Conservation (phyloP, 2,797 vertebrate genomes). For the Hylomyscus alleni region DNA sequence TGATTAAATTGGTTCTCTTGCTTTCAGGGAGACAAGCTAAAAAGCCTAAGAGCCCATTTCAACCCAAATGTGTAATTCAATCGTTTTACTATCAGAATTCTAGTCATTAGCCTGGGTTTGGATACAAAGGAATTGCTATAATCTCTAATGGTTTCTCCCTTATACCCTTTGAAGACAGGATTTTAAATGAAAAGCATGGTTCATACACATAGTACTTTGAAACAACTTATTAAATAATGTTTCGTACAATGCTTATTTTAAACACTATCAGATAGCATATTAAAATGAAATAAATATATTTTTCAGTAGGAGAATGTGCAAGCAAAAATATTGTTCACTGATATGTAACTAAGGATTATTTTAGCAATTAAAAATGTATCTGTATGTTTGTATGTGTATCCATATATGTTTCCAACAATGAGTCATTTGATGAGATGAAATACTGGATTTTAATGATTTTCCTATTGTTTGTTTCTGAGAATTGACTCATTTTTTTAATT, state of each 20-base stretch:
- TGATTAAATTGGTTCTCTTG: conserved; percentile 80
- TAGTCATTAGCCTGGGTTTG: conserved; percentile 66
- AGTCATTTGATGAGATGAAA: not conserved
- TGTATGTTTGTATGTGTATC: not conserved
- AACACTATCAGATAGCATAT: not conserved
- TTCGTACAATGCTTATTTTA: not conserved
- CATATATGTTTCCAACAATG: not conserved
- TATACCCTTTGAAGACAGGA: conserved; percentile 26
- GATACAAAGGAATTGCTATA: conserved; percentile 50
- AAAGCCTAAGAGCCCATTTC: conserved; percentile 71
- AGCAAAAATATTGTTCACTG: not conserved
- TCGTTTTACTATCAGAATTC: conserved; percentile 58
- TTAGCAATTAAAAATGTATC: not conserved
- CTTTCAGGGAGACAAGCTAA: conserved; percentile 64
- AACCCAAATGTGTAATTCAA: conserved; percentile 68
- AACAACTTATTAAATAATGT: not conserved
- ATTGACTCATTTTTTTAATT: not conserved
- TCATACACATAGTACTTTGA: not conserved
- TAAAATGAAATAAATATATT: conserved; percentile 29
- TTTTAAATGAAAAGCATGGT: conserved; percentile 36
- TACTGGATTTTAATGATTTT: not conserved
- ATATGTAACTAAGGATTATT: not conserved
- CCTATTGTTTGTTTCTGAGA: not conserved
- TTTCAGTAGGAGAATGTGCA: not conserved
- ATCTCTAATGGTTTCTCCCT: conserved; percentile 59